Evolutionary conservation across 2,113 vertebrate species (phyloP).

Genomic region (Hydrolagus affinis): DNA sequence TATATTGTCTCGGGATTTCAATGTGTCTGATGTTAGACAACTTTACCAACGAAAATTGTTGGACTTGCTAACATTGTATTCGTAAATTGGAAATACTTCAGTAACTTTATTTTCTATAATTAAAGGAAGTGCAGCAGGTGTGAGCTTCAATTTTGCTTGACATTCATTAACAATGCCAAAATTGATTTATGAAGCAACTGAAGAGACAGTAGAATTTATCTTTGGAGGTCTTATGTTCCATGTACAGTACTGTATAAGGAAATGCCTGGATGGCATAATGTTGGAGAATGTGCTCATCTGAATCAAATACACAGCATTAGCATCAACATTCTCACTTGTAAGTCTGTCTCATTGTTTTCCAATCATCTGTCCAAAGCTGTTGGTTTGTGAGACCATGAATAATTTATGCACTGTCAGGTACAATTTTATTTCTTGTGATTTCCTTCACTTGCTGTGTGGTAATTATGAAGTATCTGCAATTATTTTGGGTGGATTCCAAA

Average conservation of each 20-base stretch:
- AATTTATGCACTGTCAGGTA: constrained; percentile 37
- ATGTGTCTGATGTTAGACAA: too few relatives aligned
- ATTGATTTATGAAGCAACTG: constrained; percentile 1
- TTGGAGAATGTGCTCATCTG: constrained; percentile 34
- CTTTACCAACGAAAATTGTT: too few relatives aligned
- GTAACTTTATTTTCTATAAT: not conserved
- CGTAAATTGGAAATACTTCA: too few relatives aligned
- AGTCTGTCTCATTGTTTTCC: constrained; percentile 41
- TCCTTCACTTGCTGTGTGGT: not conserved
- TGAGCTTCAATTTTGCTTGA: not conserved
- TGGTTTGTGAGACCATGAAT: constrained; percentile 44
- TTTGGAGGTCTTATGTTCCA: not conserved
- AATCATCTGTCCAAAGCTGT: constrained; percentile 36
- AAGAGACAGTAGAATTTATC: not conserved
- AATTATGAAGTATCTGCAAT: not conserved
- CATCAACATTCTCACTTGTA: constrained; percentile 42
- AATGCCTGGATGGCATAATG: too few relatives aligned
- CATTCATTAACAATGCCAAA: not conserved
- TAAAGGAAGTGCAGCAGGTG: not conserved
- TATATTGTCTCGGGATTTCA: too few relatives aligned
- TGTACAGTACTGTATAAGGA: not conserved
- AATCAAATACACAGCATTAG: constrained; percentile 38
- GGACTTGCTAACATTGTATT: too few relatives aligned
- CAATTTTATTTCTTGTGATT: constrained; percentile 40
- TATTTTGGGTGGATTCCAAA: not conserved